phyloP scores from a whole-genome alignment of 2,888 invertebrate species.

The Sepioteuthis lessoniana region DNA sequence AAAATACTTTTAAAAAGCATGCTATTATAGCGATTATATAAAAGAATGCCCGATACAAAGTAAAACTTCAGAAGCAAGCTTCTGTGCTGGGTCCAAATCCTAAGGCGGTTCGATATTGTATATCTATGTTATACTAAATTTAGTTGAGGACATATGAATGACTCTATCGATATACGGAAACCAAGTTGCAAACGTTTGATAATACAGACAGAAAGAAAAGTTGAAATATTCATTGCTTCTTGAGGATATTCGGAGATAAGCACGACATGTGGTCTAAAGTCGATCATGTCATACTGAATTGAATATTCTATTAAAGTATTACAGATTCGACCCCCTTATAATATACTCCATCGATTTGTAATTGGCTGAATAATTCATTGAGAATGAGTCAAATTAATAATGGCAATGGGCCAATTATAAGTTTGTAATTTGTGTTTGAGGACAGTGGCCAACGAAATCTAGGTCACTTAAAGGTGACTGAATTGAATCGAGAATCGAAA shows the following conservation, averaged over 20 bases:
- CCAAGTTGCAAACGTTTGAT: background rate
- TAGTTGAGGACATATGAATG: too few species aligned
- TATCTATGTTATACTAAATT: too few species aligned
- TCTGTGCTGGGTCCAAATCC: too few species aligned
- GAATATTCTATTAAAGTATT: background rate
- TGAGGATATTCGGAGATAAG: background rate
- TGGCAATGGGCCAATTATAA: background rate
- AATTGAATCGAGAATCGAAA: too few species aligned
- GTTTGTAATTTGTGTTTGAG: conserved; percentile 10
- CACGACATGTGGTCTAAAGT: background rate
- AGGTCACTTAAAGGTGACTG: background rate
- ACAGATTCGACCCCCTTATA: background rate
- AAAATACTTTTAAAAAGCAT: too few species aligned
- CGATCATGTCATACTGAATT: background rate
- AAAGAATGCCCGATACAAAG: too few species aligned
- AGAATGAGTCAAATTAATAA: background rate
- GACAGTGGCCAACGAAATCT: background rate
- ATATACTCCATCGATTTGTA: background rate
- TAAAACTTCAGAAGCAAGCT: too few species aligned
- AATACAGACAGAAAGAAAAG: background rate
- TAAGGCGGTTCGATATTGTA: too few species aligned
- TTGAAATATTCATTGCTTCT: background rate
- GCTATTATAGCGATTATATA: too few species aligned
- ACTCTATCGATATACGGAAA: background rate
- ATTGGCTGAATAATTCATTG: background rate